These are phyloP conservation scores for Squalus acanthias DNA, from an alignment of 2,797 vertebrate species.

Conservation along the genomic window DNA sequence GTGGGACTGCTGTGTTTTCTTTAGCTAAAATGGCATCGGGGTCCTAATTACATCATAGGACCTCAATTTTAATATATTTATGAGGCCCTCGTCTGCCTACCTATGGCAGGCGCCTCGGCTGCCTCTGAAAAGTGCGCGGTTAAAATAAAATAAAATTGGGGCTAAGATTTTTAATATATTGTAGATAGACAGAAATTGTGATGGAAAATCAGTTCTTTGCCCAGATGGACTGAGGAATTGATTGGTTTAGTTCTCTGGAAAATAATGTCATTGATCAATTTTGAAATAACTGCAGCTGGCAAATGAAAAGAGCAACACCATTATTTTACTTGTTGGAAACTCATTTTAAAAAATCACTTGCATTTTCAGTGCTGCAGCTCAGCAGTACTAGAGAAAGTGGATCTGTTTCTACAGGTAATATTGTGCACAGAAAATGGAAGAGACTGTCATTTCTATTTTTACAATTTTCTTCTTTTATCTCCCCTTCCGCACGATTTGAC, in stretches of 20 bases:
- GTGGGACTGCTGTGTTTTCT: not conserved
- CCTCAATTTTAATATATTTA: not conserved
- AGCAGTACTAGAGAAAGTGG: not conserved
- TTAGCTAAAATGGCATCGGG: not conserved
- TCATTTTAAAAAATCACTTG: not conserved
- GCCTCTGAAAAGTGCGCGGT: not conserved
- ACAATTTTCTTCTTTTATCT: not conserved
- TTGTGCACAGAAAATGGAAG: not conserved
- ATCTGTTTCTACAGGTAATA: not conserved
- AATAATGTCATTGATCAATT: not conserved
- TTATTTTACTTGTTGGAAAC: not conserved
- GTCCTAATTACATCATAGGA: not conserved
- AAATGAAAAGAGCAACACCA: not conserved
- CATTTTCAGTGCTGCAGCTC: not conserved
- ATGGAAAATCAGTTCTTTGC: not conserved
- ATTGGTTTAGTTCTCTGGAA: not conserved
- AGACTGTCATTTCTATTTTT: not conserved
- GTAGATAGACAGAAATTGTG: not conserved
- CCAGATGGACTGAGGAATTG: not conserved
- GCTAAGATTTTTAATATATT: not conserved
- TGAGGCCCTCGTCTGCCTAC: not conserved
- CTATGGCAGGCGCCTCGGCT: not conserved
- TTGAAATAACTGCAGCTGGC: not conserved
- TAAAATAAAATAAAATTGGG: not conserved
- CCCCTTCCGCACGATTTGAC: not conserved